A percentile compares a stretch with the other conserved stretches of the same genome.
Conservation (phyloP, 1,140 invertebrate genomes). For the Tribolium castaneum region DNA sequence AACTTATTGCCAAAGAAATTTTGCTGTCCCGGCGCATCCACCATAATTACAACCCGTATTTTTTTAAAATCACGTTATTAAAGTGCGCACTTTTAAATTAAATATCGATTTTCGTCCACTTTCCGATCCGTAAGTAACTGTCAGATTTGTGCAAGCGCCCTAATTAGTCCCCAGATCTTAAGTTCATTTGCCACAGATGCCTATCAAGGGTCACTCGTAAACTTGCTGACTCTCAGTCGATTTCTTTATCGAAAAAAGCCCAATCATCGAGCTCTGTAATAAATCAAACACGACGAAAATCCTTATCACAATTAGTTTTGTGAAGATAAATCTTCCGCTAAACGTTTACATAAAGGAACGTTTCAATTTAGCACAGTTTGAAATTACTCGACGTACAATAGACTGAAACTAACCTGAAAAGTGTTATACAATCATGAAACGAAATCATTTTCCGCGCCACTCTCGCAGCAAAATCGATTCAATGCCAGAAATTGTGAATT, state of each 20-base stretch:
- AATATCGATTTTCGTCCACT: too few relatives aligned
- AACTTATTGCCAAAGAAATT: neutral
- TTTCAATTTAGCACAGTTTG: neutral
- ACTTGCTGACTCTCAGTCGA: neutral
- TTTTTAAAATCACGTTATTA: neutral
- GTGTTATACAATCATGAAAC: neutral
- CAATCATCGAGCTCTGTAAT: neutral
- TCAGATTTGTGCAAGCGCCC: too few relatives aligned
- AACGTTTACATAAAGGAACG: neutral
- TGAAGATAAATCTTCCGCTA: neutral
- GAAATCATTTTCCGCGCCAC: neutral
- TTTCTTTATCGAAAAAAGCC: neutral
- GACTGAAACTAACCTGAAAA: neutral
- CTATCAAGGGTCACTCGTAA: neutral
- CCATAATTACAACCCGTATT: neutral
- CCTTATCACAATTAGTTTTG: neutral
- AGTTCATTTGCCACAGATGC: neutral
- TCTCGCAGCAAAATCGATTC: neutral
- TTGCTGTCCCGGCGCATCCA: neutral
- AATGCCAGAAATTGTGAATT: neutral
- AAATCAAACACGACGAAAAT: neutral
- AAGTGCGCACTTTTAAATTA: too few relatives aligned
- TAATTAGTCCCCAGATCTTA: neutral
- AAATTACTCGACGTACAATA: neutral
- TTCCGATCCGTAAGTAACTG: too few relatives aligned